These are phyloP conservation scores for Taphrorychus bicolor DNA, from an alignment of 2,888 invertebrate genomes.

Conservation along the genomic window DNA sequence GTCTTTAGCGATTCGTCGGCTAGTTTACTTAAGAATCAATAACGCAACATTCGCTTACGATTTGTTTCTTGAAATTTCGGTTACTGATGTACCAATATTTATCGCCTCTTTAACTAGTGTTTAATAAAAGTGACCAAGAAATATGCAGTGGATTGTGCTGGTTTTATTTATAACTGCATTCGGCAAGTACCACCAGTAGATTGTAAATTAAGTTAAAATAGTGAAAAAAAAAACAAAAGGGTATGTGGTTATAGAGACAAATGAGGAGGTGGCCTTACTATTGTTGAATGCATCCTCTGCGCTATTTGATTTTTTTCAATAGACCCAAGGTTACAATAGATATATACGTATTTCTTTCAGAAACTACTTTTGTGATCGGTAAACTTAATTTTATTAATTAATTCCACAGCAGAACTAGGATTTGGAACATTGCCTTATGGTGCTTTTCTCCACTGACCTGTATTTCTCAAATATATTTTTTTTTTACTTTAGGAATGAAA, in stretches of 20 bases:
- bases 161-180: conserved; percentile 49
- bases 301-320: no score
- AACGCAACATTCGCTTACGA: conserved; percentile 24
- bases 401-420: neutral
- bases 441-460: neutral
- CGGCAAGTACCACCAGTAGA: conserved; percentile 46
- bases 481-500: neutral
- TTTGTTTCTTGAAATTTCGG: conserved; percentile 25
- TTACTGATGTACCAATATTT: conserved; percentile 8
- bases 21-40: conserved; percentile 17
- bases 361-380: conserved; percentile 1
- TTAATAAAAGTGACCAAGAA: conserved; percentile 15
- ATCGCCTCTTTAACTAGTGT: conserved; percentile 12
- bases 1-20: conserved; percentile 30
- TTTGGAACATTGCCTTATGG: neutral
- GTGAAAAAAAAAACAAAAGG: no score
- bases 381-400: conserved; percentile 1
- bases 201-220: no score
- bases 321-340: neutral
- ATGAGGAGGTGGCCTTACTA: no score
- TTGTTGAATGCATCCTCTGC: no score
- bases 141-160: conserved; percentile 49
- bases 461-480: neutral
- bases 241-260: no score
- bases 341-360: conserved; percentile 12